Evolutionary conservation across 2,113 vertebrate species (phyloP).

Genomic region (Cryptotis parvus): DNA sequence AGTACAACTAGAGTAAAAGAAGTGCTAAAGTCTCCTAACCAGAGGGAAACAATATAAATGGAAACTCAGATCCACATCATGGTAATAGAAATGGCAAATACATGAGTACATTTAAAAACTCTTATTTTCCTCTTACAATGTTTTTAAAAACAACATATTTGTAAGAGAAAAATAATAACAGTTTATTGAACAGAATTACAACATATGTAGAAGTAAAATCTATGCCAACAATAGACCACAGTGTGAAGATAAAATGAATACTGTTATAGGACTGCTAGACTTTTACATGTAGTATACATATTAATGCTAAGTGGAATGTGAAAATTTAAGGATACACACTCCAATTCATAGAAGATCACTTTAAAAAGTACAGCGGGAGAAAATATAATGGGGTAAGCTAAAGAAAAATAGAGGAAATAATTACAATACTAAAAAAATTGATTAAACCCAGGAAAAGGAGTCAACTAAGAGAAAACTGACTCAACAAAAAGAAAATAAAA

Average conservation of each 20-base stretch:
- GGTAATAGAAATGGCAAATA: neutral
- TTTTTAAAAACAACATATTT: neutral
- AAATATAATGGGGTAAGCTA: neutral
- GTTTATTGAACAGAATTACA: neutral
- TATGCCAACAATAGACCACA: neutral
- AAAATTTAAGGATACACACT: neutral
- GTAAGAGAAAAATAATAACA: neutral
- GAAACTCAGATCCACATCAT: neutral
- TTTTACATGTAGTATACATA: neutral
- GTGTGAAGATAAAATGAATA: neutral
- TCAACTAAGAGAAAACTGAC: neutral
- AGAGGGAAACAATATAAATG: constrained; percentile 21
- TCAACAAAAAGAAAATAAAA: neutral
- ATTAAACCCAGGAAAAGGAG: neutral
- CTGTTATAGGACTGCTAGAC: neutral
- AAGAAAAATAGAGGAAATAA: neutral
- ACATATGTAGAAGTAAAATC: too few relatives aligned
- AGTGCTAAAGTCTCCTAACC: neutral
- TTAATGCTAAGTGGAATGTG: neutral
- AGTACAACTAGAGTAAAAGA: too few relatives aligned
- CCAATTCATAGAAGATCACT: neutral
- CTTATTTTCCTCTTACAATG: neutral
- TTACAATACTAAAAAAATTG: neutral
- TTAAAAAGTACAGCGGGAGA: too few relatives aligned
- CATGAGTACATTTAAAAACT: neutral